Evolutionary conservation across 2,797 vertebrate genomes (phyloP), one percentile per base, ranked within the genome.

Genomic region (Xerus rutilus): DNA sequence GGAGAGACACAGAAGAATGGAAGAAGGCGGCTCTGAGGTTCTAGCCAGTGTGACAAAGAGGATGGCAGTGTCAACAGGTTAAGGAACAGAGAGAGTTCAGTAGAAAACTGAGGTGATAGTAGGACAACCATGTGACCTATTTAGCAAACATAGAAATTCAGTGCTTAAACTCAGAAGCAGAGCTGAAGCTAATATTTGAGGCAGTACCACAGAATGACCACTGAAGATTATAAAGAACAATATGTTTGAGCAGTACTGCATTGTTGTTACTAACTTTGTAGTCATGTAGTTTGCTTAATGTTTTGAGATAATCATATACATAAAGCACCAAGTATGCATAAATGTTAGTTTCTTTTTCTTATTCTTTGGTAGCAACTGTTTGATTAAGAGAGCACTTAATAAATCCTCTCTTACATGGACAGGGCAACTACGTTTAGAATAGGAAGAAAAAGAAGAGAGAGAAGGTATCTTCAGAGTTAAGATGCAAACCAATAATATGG

Each of bases 281-380:
- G 67, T 45, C 28, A 45, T 32, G 43, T 69, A 87, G 39, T 12
- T 77, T 89, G 43, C 64, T 89, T 96, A 69, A 7, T 74, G 49
- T 76, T 92, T 93, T 87, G 32, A 95, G 18, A 52, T 85, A 62
- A 73, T 81, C 57, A 69, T 64, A 3, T 77, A 49, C 35, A 14
- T 49, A 57, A 76, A 77, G 32, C 23, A 77, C 25, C 25, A 15
- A 64, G 32, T 81, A 73, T 73, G 23, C 43, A 87, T 72, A 79
- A 79, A 65, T 92, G 49, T 35, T 87, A 86, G 20, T 86, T 97
- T 96, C 20, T 59, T 95, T 70, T 17, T 86, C 49, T 74, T 76
- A 39, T 23, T 91, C 23, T 89, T 32, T 94, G 52, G n/a, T 94
- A n/a, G 47, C 47, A 87, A 62, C 67, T 86, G 47, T 5, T 62